Evolutionary conservation across 2,113 vertebrate species (phyloP), one percentile per base, ranked within the genome.

Genomic region (Xenus cinereus): DNA sequence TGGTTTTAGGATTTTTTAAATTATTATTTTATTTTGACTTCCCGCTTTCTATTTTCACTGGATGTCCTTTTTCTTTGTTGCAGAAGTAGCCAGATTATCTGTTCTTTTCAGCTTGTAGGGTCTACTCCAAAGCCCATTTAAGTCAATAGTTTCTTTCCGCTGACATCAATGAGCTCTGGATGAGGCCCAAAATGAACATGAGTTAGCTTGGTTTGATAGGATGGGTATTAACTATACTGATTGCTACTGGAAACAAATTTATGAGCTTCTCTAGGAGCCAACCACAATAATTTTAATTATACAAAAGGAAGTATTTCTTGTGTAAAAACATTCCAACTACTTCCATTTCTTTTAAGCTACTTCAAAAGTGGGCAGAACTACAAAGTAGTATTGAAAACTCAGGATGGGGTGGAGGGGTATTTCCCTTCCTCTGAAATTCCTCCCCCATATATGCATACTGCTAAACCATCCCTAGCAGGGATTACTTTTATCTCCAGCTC

Each of bases 201-300:
- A 95, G 71, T 93, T 91, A 76, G 72, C 80, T 93, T 3, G 3
- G 80, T 95, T 94, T 89, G 81, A 90, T 82, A 92, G 80, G 66
- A 91, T 90, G 18, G 14, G 50, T 93, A 92, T 92, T 89, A 91
- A 93, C 83, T 76, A 73, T 20, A 82, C 86, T 87, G 90, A 89
- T 95, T 94, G 50, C 59, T 91, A 96, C 91, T 95, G 81, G 94
- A 97, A 97, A 95, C 84, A 95, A 95, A 95, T 92, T 89, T 84
- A 79, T 76, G 77, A 96, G 84, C 50, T 46, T 92, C 88, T 95
- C 78, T 91, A 78, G 77, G 57, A 96, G 92, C 91, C 94, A 95
- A 97, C 92, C 92, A 95, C 96, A 97, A 85, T 95, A 96, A 96
- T 93, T 95, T 97, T 97, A 96, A 97, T 97, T 97, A 97, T 82